Base-by-base conservation (phyloP, 2,797 vertebrate genomes). In the Pseudomugil tenellus region DNA sequence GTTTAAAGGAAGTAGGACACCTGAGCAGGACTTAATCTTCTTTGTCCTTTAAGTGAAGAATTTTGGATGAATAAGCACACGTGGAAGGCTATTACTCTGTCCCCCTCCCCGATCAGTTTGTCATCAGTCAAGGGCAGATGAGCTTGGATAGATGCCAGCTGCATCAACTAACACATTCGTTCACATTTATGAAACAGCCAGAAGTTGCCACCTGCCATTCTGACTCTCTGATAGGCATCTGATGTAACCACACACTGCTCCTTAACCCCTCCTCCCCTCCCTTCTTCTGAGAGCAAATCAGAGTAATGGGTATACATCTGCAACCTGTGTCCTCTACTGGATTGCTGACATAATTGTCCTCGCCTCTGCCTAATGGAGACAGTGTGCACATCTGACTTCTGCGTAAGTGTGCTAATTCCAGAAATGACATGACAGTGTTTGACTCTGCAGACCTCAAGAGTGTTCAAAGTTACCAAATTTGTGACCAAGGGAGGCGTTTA, bases 61-160 rank as follows among this genome's bases (percentile, higher is more conserved):
- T 92, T 92, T 88, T 89, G 90, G 89, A 92, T 91, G 90, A 89
- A 90, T 89, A 84, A 90, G 81, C 85, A 88, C 86, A 87, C 83
- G 78, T 79, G 84, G 77, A 89, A 88, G 86, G 81, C 84, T 79
- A 88, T 92, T 90, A 92, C 84, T 32, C 32, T 9, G 8, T 9
- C 73, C 56, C 67, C 72, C 79, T 80, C 43, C 43, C 8, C 17
- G 2, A 76, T 80, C 80, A 70, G 78, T 82, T 83, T 87, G 81
- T 80, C 87, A 88, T 89, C 87, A 81, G 82, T 84, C 89, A 92
- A 92, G 90, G 89, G 88, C 90, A 90, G 75, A 82, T 54, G 71
- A 72, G 64, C 49, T 83, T 92, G 92, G 89, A 91, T 79, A 56
- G 54, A 58, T 21, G 85, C 90, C 90, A 91, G 52, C 63, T 74